Base-by-base conservation (phyloP, 2,113 vertebrate genomes). In the Paramormyrops kingsleyae region DNA sequence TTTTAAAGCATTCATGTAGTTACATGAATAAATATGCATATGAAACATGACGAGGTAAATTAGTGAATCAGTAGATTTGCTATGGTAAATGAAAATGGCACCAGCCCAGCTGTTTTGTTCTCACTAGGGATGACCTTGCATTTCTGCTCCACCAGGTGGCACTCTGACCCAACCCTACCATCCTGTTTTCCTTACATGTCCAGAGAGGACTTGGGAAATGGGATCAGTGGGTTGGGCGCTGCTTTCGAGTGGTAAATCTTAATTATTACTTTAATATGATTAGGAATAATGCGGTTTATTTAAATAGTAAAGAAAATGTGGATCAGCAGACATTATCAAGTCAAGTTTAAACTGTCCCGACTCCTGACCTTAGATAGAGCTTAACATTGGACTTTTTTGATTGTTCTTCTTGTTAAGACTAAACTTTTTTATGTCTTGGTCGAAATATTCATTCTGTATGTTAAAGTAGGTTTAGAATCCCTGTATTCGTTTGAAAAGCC, bases 91-190 rank as follows among this genome's bases (percentile, higher is more conserved):
- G 4, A 42, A 17, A 19, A 35, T 19, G 27, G 70, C 15, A 39
- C 1, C 35, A 5, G 27, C 13, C 10, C 80, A 47, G 80, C 17
- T n/a, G 44, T 24, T 84, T 44, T 84, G 24, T 47, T 46, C 42
- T 46, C 19, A 10, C 19, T 44, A 24, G 2, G 83, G 83, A 6
- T 24, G 21, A 84, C 83, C 6, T 84, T 84, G 39, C 83, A 44
- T 84, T 44, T 88, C n/a, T n/a, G 24, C 87, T 0, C 39, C 96
- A 95, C 91, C 59, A 94, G 95, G 92, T 91, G 95, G 94, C 94
- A 92, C 92, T 92, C 52, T 84, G 83, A 89, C 88, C 49, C 90
- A 3, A 3, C 9, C 17, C n/a, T 84, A 6, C 5, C 17, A 35
- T 62, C 6, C 52, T n/a, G n/a, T 21, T 47, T 84, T 21, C 39